Evolutionary conservation across 2,888 invertebrate species (phyloP).

Genomic region (Lasioglossum villosulum): DNA sequence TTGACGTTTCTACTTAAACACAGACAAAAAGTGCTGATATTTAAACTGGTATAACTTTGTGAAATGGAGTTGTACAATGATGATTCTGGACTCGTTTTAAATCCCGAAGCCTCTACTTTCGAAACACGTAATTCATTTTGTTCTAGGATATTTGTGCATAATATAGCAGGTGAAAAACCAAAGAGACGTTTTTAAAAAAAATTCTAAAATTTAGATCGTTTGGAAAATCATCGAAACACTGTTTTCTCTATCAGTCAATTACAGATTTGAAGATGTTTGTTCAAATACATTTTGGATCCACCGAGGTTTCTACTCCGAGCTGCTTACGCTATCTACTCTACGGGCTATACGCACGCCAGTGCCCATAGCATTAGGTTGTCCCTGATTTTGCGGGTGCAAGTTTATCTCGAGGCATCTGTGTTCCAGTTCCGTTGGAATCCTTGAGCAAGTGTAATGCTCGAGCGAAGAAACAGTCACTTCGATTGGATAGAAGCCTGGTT

Average conservation of each 20-base stretch:
- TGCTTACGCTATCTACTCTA: not conserved
- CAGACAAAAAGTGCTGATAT: not conserved
- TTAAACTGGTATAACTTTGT: not conserved
- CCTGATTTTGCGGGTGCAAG: not conserved
- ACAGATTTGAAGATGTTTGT: not conserved
- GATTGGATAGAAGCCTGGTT: constrained; percentile 50
- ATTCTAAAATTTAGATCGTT: not conserved
- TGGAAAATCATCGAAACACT: not conserved
- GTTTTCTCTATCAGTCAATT: not conserved
- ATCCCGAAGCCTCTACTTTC: not conserved
- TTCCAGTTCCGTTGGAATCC: not conserved
- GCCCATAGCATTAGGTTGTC: not conserved
- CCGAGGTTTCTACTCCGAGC: not conserved
- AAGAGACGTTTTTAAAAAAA: not conserved
- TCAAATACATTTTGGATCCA: not conserved
- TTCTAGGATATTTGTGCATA: not conserved
- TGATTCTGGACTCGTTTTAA: not conserved
- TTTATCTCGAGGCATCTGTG: not conserved
- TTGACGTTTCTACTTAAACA: not conserved
- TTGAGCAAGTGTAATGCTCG: constrained; percentile 13
- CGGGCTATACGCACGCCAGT: not conserved
- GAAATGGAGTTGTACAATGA: not conserved
- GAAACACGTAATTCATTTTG: not conserved
- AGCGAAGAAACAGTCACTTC: not conserved
- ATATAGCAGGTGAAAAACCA: not conserved